phyloP scores from a whole-genome alignment of 2,797 vertebrate species.

The Pantherophis vulpinus region DNA sequence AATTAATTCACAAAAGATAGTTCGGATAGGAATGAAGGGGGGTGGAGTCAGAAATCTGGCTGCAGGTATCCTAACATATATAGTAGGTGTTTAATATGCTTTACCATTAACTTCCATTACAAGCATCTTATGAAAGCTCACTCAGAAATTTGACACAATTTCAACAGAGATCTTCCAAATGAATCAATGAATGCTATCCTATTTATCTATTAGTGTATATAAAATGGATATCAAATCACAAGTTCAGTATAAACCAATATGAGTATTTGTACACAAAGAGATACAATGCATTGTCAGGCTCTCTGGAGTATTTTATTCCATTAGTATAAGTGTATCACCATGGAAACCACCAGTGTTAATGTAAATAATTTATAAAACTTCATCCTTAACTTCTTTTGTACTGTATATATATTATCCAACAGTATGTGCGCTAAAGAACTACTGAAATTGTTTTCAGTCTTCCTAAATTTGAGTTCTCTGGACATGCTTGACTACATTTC shows the following conservation, averaged over 20 bases:
- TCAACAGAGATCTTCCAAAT: background rate
- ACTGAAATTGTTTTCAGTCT: background rate
- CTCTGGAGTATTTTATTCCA: background rate
- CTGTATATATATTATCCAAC: background rate
- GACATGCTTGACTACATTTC: background rate
- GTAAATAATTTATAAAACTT: slow-evolving; percentile 6
- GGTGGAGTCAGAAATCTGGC: background rate
- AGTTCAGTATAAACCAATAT: background rate
- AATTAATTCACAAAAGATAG: background rate
- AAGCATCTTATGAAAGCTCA: background rate
- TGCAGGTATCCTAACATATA: background rate
- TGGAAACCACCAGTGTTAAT: background rate
- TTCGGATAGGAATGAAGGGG: background rate
- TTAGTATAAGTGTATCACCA: background rate
- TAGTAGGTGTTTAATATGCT: background rate
- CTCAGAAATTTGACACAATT: background rate
- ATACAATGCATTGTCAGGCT: background rate
- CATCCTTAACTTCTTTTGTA: background rate
- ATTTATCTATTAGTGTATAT: background rate
- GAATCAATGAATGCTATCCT: background rate
- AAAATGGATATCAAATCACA: background rate
- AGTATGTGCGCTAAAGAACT: background rate
- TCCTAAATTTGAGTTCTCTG: background rate
- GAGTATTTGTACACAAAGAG: background rate
- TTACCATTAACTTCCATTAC: background rate